phyloP scores from a whole-genome alignment of 2,888 invertebrate species.

The Rapana venosa region DNA sequence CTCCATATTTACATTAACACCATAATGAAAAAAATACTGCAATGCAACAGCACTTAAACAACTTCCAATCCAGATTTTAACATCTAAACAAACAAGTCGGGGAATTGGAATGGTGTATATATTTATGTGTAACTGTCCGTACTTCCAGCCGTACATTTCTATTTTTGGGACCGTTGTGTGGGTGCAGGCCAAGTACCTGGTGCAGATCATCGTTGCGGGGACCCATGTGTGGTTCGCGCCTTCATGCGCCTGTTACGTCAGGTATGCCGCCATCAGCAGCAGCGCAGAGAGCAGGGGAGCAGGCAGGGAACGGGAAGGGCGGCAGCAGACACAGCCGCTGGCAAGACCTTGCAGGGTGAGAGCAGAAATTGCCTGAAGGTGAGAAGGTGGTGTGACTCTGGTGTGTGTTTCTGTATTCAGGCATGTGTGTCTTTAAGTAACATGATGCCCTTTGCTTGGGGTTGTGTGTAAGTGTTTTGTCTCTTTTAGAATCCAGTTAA shows the following conservation, averaged over 20 bases:
- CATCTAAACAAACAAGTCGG: too few relatives aligned
- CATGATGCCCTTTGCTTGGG: neutral
- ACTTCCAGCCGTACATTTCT: too few relatives aligned
- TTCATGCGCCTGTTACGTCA: conserved; percentile 92
- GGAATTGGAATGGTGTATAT: too few relatives aligned
- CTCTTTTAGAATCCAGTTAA: too few relatives aligned
- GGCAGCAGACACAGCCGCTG: conserved; percentile 77
- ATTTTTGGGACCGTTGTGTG: neutral
- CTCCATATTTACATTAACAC: too few relatives aligned
- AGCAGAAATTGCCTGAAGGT: too few relatives aligned
- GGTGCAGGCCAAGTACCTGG: conserved; percentile 92
- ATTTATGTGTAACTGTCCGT: too few relatives aligned
- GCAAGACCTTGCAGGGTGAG: conserved; percentile 84
- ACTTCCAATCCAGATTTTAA: too few relatives aligned
- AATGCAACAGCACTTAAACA: too few relatives aligned
- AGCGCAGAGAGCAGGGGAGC: conserved; percentile 67
- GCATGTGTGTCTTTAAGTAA: neutral
- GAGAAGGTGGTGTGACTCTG: too few relatives aligned
- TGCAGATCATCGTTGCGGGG: conserved; percentile 92
- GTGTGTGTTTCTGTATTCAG: neutral
- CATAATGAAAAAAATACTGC: too few relatives aligned
- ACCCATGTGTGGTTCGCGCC: conserved; percentile 93
- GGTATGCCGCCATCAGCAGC: conserved; percentile 75
- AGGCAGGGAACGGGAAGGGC: conserved; percentile 63
- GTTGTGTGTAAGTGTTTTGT: neutral